A percentile compares a stretch with the other conserved stretches of the same genome.
Conservation (phyloP, 2,113 vertebrate genomes). For the Stegostoma tigrinum region DNA sequence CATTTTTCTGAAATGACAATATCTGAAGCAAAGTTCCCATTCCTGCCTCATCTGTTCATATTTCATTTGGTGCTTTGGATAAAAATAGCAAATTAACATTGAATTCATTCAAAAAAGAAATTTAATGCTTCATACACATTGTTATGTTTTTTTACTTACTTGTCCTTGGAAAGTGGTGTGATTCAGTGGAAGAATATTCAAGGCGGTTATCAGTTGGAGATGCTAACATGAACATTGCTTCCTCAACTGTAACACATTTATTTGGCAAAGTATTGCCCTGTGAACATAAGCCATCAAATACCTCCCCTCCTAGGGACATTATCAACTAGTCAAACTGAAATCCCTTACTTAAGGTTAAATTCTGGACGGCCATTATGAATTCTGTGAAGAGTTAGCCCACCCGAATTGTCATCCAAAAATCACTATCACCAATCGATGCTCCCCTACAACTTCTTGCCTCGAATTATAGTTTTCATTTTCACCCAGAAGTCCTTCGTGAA, state of each 20-base stretch:
- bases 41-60: not conserved
- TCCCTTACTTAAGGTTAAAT: not conserved
- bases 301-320: not conserved
- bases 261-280: not conserved
- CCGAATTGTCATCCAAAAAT: not conserved
- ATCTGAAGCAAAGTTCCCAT: not conserved
- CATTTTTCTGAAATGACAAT: constrained; percentile 6
- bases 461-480: not conserved
- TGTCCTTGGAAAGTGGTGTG: not conserved
- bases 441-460: not conserved
- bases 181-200: not conserved
- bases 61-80: not conserved
- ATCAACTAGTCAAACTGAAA: not conserved
- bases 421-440: not conserved
- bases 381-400: not conserved
- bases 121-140: not conserved
- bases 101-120: not conserved
- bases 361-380: not conserved
- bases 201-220: not conserved
- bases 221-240: not conserved
- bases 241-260: not conserved
- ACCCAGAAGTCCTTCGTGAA: not conserved
- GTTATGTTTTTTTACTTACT: not conserved
- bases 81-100: not conserved
- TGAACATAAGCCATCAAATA: not conserved